Conservation (phyloP, 2,113 vertebrate genomes). For the Willisornis vidua region DNA sequence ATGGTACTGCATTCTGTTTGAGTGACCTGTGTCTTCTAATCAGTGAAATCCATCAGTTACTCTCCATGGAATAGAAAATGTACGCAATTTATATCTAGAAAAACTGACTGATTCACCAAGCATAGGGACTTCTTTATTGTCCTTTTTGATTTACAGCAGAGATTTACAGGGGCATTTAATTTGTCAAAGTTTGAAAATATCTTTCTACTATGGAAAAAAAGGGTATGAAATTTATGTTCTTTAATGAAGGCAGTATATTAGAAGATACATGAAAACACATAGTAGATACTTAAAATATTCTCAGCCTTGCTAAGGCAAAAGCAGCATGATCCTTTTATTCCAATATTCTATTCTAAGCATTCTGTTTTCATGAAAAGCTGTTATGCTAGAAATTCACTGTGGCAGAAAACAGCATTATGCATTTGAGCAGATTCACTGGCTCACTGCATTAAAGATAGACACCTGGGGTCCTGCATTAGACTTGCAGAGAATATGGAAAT, state of each 20-base stretch:
- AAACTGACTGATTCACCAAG: background rate
- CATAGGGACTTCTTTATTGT: background rate
- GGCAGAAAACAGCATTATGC: conserved; percentile 28
- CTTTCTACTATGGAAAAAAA: background rate
- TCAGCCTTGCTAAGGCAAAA: background rate
- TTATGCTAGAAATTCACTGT: background rate
- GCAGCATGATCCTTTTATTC: background rate
- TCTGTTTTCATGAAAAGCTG: background rate
- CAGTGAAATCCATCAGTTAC: background rate
- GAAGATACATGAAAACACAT: background rate
- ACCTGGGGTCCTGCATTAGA: conserved; percentile 9
- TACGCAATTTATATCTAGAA: background rate
- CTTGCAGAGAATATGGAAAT: background rate
- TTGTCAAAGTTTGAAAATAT: background rate
- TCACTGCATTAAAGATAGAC: background rate
- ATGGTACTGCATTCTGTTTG: background rate
- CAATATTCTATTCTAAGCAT: background rate
- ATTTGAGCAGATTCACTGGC: conserved; percentile 3
- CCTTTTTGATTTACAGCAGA: background rate
- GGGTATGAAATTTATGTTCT: background rate
- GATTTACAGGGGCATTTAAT: background rate
- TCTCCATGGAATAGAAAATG: background rate
- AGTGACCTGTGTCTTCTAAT: background rate
- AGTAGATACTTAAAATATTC: background rate
- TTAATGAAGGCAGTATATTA: background rate